Conservation (phyloP, 2,113 vertebrate species). For the Melanocharis versteri region DNA sequence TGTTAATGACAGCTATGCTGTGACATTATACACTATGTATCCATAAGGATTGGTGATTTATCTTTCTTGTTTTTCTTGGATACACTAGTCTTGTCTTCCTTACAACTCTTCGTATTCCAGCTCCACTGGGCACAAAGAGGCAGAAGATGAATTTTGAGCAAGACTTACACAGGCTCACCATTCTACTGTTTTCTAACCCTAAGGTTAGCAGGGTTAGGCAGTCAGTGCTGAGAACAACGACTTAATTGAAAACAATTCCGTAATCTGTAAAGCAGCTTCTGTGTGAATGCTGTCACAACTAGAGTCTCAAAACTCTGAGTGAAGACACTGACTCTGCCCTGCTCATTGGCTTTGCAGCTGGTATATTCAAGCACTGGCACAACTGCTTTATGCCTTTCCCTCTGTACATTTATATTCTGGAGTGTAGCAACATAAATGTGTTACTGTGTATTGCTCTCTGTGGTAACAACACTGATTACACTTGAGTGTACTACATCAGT, state of each 20-base stretch:
- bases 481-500: not conserved
- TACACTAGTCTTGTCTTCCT: not conserved
- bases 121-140: not conserved
- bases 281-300: constrained; percentile 11
- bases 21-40: not conserved
- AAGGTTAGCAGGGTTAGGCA: not conserved
- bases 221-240: not conserved
- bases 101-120: not conserved
- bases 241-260: constrained; percentile 24
- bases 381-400: not conserved
- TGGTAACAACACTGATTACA: not conserved
- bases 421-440: not conserved
- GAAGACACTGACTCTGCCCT: not conserved
- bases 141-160: not conserved
- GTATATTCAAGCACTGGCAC: not conserved
- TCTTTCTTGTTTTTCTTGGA: not conserved
- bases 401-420: not conserved
- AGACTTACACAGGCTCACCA: not conserved
- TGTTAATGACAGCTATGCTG: not conserved
- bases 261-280: constrained; percentile 51
- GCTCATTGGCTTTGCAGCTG: not conserved
- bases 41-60: not conserved
- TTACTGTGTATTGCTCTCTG: not conserved
- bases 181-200: not conserved
- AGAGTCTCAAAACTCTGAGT: not conserved